These are phyloP conservation scores for Cardinalis cardinalis DNA, from an alignment of 2,113 vertebrate genomes.

Conservation along the genomic window DNA sequence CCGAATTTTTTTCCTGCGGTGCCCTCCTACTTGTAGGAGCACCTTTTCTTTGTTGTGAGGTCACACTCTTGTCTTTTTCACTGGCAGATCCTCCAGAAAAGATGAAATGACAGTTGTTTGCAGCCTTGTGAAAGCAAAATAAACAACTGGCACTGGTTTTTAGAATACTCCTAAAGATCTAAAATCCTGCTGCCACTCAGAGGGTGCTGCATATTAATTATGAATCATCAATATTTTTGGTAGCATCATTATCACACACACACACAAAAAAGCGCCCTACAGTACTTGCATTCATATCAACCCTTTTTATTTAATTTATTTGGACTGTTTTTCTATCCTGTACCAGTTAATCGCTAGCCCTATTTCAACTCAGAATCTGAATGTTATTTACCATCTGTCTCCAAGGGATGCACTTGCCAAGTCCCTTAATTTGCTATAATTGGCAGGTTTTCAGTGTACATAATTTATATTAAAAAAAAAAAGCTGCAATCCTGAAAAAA, in stretches of 20 bases:
- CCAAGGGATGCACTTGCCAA: constrained; percentile 77
- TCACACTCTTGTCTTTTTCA: neutral
- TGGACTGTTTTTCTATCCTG: constrained; percentile 69
- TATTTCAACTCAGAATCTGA: constrained; percentile 79
- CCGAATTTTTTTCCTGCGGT: neutral
- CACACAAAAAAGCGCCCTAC: constrained; percentile 34
- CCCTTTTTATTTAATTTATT: constrained; percentile 72
- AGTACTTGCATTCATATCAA: constrained; percentile 57
- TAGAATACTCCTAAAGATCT: constrained; percentile 18
- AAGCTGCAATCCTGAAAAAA: constrained; percentile 71
- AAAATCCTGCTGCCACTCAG: constrained; percentile 42
- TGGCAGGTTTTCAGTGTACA: constrained; percentile 83
- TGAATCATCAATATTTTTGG: constrained; percentile 65
- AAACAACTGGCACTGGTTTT: constrained; percentile 46
- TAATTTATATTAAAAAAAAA: constrained; percentile 75
- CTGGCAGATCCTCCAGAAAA: neutral
- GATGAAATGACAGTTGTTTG: constrained; percentile 5
- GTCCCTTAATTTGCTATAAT: constrained; percentile 81
- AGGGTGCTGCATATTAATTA: constrained; percentile 30
- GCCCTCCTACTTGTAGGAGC: neutral
- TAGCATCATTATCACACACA: constrained; percentile 38
- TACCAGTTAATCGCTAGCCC: constrained; percentile 74
- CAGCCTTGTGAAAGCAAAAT: constrained; percentile 5
- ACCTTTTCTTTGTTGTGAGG: neutral
- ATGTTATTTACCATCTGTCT: constrained; percentile 85